Evolutionary conservation across 2,888 invertebrate species (phyloP).

Genomic region (Andricus quercusramuli): DNA sequence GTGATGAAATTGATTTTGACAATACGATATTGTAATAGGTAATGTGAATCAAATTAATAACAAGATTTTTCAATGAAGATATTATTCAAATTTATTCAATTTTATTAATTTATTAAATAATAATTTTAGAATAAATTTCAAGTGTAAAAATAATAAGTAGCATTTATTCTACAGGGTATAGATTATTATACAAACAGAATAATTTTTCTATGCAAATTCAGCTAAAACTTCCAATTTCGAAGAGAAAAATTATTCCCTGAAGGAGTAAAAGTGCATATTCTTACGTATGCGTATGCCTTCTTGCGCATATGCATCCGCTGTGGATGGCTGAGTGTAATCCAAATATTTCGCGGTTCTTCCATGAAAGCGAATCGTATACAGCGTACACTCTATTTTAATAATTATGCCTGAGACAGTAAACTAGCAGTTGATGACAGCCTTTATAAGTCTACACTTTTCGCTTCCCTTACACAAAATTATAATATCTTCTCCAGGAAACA

Average conservation of each 20-base stretch:
- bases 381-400: not conserved
- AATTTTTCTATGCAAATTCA: not conserved
- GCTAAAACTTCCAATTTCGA: not conserved
- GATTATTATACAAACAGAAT: not conserved
- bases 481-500: not conserved
- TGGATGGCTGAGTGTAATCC: conserved; percentile 15
- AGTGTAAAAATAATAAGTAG: too few relatives aligned
- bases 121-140: too few relatives aligned
- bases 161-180: too few relatives aligned
- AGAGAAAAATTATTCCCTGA: not conserved
- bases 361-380: conserved; percentile 25
- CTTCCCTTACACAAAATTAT: not conserved
- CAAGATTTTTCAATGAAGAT: not conserved
- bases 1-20: not conserved
- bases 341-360: conserved; percentile 24
- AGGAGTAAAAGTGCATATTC: not conserved
- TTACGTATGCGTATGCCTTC: conserved; percentile 9
- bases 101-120: too few relatives aligned
- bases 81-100: not conserved
- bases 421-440: conserved; percentile 8
- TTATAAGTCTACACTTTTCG: not conserved
- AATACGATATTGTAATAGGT: not conserved
- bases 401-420: conserved; percentile 21
- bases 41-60: not conserved
- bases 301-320: conserved; percentile 10